Evolutionary conservation across 2,113 vertebrate genomes (phyloP).

Genomic region (Rhipidura dahli): DNA sequence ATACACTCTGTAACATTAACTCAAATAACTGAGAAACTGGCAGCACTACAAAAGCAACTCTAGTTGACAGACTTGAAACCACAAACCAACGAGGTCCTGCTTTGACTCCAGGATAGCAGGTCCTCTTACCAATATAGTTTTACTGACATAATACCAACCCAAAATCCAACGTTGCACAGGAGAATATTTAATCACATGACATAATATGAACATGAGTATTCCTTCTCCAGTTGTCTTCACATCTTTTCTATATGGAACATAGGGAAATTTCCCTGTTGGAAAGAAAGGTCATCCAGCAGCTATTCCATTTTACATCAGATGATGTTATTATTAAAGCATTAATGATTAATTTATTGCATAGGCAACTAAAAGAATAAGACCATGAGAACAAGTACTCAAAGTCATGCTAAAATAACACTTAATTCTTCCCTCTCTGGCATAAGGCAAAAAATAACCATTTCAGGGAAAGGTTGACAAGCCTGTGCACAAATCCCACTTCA

Average conservation of each 20-base stretch:
- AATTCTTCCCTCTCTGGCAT: neutral
- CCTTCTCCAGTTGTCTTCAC: neutral
- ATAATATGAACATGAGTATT: neutral
- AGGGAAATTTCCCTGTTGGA: neutral
- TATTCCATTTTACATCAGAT: neutral
- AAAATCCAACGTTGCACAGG: neutral
- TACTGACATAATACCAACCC: neutral
- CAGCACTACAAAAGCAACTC: neutral
- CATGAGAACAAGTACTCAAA: neutral
- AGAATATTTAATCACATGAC: neutral
- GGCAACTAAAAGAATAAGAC: neutral
- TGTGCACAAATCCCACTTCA: fast-evolving
- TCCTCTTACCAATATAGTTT: neutral
- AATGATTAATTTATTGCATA: neutral
- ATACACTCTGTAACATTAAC: neutral
- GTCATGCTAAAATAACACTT: neutral
- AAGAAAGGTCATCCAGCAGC: neutral
- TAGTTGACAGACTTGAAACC: neutral
- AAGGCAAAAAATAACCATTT: neutral
- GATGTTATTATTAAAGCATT: neutral
- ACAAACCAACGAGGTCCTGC: neutral
- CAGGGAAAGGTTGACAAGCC: neutral
- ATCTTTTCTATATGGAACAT: neutral
- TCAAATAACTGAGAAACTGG: neutral
- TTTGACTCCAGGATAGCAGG: neutral